Evolutionary conservation across 35 echinoderm and acorn worm genomes (phyloP), one percentile per base, ranked within the genome.

Genomic region (Nesometra sesokonis): DNA sequence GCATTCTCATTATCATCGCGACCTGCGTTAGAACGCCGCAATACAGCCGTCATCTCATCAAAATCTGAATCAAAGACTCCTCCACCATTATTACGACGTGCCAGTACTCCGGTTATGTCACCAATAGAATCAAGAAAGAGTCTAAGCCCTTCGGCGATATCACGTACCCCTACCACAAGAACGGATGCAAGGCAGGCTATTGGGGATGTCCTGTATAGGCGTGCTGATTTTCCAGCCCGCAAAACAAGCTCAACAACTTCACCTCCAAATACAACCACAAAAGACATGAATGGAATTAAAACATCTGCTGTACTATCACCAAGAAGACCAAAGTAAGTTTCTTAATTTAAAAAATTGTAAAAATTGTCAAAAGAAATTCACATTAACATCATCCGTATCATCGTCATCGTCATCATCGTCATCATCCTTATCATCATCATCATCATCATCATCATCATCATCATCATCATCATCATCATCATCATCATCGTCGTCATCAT

Each of bases 181-280:
- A 84, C 34, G 9, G 94, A 97, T 77, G 94, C 94, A 23, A 82
- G 94, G 33, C 94, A 97, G 80, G 88, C 88, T 11, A 97, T 97
- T 31, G 78, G 86, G 34, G 91, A 91, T 81, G 94, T 89, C 0
- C 88, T 97, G 27, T 91, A 85, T 36, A 85, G 89, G 34, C 88
- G 86, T 21, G 82, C 88, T 36, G 94, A 97, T 27, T 85, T 93
- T 35, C 52, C 52, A 67, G 23, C 0, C 52, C 52, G 52, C 1
- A 67, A 67, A 27, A 67, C 52, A 17, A 27, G 9, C 21, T 67
- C 23, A 2, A 67, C 7, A 13, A 2, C 52, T 67, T 67, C 52
- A 67, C 52, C 52, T 27, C 7, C 52, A 5, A 67, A 67, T 67
- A 67, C 52, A 67, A 17, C 52, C 7, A 67, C 52, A 2, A 67